phyloP scores from a whole-genome alignment of 2,888 invertebrate genomes.

The Cephus spinipes region DNA sequence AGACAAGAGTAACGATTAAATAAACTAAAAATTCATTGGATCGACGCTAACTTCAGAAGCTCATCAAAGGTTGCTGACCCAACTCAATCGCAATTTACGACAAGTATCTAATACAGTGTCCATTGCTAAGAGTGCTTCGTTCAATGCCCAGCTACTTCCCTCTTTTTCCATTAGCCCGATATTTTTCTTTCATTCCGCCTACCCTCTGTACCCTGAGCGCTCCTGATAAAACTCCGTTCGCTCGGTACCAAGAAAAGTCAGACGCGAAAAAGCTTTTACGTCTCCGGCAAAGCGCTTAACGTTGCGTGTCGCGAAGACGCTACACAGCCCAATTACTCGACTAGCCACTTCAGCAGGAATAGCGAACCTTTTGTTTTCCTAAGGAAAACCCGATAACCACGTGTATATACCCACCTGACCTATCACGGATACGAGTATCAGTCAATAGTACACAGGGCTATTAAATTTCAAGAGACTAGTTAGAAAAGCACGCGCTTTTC shows the following conservation, averaged over 20 bases:
- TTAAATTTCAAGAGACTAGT: neutral
- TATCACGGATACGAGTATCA: neutral
- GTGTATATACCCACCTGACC: neutral
- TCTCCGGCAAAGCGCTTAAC: neutral
- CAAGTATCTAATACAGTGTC: neutral
- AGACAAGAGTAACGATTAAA: neutral
- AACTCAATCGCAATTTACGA: neutral
- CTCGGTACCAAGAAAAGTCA: neutral
- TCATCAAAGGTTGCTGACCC: neutral
- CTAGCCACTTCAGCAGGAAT: neutral
- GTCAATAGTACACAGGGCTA: neutral
- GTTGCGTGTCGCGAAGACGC: neutral
- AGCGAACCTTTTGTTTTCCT: neutral
- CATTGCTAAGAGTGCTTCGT: neutral
- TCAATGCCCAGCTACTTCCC: neutral
- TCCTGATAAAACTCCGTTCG: neutral
- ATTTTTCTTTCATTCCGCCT: neutral
- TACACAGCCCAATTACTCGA: neutral
- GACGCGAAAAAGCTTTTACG: constrained; percentile 3
- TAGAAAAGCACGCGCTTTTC: neutral
- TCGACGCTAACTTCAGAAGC: neutral
- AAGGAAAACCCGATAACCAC: neutral
- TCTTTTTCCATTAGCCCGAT: neutral
- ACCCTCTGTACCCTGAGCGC: neutral
- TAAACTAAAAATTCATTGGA: neutral